Evolutionary conservation across 1,140 invertebrate genomes (phyloP).

Genomic region (Anastrepha ludens): DNA sequence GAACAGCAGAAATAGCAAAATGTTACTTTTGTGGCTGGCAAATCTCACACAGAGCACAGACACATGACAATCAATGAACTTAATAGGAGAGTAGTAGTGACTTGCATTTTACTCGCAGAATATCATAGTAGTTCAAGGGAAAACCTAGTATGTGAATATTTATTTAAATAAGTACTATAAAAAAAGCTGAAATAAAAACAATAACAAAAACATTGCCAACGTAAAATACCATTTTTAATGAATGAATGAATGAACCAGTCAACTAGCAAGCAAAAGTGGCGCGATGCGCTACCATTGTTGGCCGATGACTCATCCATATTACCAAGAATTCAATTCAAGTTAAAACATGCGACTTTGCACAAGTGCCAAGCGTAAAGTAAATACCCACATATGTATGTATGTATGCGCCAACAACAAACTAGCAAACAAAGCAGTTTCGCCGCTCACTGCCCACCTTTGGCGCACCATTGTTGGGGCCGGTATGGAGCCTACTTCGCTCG

Average conservation of each 20-base stretch:
- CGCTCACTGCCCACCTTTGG: too few species aligned
- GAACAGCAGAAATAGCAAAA: background rate
- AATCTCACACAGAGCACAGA: too few species aligned
- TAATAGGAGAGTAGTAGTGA: background rate
- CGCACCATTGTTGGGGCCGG: background rate
- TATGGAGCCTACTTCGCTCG: background rate
- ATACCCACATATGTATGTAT: background rate
- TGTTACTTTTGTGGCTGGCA: background rate
- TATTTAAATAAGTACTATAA: slow-evolving; percentile 43
- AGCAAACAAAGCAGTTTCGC: background rate
- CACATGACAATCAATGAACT: background rate
- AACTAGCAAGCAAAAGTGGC: slow-evolving; percentile 33
- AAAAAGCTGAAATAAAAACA: slow-evolving; percentile 8
- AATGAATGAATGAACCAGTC: slow-evolving; percentile 33
- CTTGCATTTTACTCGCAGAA: background rate
- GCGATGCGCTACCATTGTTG: slow-evolving; percentile 27
- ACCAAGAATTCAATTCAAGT: slow-evolving; percentile 57
- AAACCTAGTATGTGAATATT: slow-evolving; percentile 5
- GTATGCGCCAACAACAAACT: slow-evolving; percentile 5
- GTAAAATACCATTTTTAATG: slow-evolving; percentile 40
- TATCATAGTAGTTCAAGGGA: background rate
- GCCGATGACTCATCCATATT: slow-evolving; percentile 57
- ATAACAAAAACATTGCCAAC: slow-evolving; percentile 10
- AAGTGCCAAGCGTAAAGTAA: background rate
- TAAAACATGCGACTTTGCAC: slow-evolving; percentile 18